phyloP scores from a whole-genome alignment of 2,797 vertebrate genomes.

The Clarias fuscus region DNA sequence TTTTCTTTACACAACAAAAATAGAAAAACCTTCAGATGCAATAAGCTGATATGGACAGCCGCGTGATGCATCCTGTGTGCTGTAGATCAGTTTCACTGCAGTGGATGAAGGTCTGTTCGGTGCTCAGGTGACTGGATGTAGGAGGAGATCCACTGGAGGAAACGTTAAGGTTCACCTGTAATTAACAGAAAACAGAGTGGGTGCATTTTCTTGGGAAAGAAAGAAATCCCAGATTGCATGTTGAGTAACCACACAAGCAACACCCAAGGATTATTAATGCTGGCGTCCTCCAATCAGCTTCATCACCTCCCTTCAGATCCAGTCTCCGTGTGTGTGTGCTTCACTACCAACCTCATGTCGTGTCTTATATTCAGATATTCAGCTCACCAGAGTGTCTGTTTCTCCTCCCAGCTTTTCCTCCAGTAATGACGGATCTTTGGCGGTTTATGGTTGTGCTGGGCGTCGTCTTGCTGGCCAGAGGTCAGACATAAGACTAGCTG shows the following conservation, averaged over 20 bases:
- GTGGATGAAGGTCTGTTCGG: background rate
- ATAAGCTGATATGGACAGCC: background rate
- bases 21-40: background rate
- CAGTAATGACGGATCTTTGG: constrained; percentile 61
- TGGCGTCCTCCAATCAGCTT: constrained; percentile 48
- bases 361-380: constrained; percentile 16
- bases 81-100: background rate
- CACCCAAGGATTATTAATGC: constrained; percentile 26
- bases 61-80: background rate
- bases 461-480: constrained; percentile 67
- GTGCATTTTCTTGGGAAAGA: background rate
- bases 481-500: constrained; percentile 59
- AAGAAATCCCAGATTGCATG: constrained; percentile 11
- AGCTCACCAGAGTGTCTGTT: background rate
- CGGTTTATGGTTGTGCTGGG: constrained; percentile 61
- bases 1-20: background rate
- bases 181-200: background rate
- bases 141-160: background rate
- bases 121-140: background rate
- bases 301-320: constrained; percentile 32
- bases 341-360: constrained; percentile 28
- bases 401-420: background rate
- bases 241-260: constrained; percentile 5
- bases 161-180: background rate
- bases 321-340: constrained; percentile 31